These are phyloP conservation scores for Toxonevra muliebris DNA, from an alignment of 2,888 invertebrate species.

Conservation along the genomic window DNA sequence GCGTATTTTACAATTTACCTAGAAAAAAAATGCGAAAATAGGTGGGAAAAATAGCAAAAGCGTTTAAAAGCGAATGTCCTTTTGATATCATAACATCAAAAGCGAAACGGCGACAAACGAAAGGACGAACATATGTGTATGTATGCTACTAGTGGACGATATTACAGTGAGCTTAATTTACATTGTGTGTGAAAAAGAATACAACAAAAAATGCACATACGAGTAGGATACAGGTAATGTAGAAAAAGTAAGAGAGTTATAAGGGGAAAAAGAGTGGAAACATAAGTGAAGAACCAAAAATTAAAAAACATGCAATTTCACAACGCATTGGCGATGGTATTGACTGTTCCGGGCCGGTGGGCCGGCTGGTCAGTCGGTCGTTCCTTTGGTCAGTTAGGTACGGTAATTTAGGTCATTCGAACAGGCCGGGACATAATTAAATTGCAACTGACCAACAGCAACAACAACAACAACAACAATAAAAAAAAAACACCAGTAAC, in stretches of 20 bases:
- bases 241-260: not conserved
- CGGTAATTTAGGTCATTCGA: constrained; percentile 37
- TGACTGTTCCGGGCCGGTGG: not conserved
- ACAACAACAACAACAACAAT: constrained; percentile 16
- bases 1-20: constrained; percentile 14
- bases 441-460: constrained; percentile 30
- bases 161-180: constrained; percentile 22
- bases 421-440: constrained; percentile 36
- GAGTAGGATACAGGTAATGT: not conserved
- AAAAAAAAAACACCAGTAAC: not conserved
- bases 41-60: constrained; percentile 16
- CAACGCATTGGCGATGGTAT: not conserved
- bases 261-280: constrained; percentile 9
- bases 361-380: not conserved
- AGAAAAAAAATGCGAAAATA: constrained; percentile 18
- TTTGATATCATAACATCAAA: constrained; percentile 22
- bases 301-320: constrained; percentile 39
- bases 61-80: constrained; percentile 29
- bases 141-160: constrained; percentile 5
- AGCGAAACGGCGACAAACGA: constrained; percentile 11
- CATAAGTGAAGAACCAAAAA: constrained; percentile 33
- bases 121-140: not conserved
- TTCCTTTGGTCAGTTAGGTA: not conserved
- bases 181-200: constrained; percentile 6
- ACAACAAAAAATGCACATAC: no score